A percentile compares a stretch with the other conserved stretches of the same genome.
These are phyloP conservation scores for Biston betularia DNA, from an alignment of 2,888 invertebrate species.

Conservation along the genomic window DNA sequence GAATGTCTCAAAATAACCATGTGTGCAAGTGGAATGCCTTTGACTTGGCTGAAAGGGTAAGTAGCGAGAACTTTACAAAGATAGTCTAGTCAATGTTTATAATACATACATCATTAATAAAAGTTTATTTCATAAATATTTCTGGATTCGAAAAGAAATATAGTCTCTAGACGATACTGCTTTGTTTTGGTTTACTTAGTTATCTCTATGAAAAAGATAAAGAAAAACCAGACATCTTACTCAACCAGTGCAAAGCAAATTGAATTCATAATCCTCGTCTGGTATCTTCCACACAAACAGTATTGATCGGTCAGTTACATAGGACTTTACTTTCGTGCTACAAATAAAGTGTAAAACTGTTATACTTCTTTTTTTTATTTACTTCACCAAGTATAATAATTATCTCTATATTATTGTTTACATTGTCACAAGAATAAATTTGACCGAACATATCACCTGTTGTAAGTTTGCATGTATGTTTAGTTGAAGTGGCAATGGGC, in stretches of 20 bases:
- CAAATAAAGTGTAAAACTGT: background rate
- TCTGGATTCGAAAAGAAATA: background rate
- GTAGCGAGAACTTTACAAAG: slow-evolving; percentile 4
- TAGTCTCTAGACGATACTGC: slow-evolving; percentile 7
- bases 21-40: slow-evolving; percentile 18
- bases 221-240: slow-evolving; percentile 10
- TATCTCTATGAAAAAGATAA: slow-evolving; percentile 13
- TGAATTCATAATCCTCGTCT: slow-evolving; percentile 44
- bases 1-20: slow-evolving; percentile 31
- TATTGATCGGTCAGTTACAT: slow-evolving; percentile 22
- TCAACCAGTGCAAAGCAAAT: slow-evolving; percentile 35
- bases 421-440: no score
- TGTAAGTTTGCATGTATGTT: no score
- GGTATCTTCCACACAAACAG: slow-evolving; percentile 34
- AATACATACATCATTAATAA: no score
- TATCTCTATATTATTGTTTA: no score
- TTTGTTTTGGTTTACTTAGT: slow-evolving; percentile 21
- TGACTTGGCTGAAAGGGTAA: slow-evolving; percentile 4
- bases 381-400: no score
- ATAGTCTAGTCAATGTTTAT: background rate
- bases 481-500: no score
- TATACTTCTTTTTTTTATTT: background rate
- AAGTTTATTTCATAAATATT: background rate
- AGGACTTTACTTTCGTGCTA: background rate
- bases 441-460: no score